Percentiles rank a stretch among this genome's conserved stretches.
Conservation (phyloP, 2,888 invertebrate genomes). For the Caenorhabditis parvicauda region DNA sequence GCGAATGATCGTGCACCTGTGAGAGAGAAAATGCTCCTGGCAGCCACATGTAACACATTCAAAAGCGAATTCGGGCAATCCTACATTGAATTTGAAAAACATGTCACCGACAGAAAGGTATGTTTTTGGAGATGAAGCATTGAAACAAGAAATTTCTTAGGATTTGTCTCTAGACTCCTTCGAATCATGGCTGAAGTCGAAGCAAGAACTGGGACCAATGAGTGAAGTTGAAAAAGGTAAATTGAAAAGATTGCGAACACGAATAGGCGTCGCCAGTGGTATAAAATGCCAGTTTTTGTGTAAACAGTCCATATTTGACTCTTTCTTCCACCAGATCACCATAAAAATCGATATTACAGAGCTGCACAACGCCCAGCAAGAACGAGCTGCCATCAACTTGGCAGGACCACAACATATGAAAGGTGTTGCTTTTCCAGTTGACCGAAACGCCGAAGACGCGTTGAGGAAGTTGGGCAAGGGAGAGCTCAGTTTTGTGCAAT, state of each 20-base stretch:
- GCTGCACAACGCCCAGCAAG: slow-evolving; percentile 41
- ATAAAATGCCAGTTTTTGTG: too few relatives aligned
- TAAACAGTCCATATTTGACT: not conserved
- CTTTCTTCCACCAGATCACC: not conserved
- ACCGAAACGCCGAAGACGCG: slow-evolving; percentile 77
- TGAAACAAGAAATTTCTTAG: slow-evolving; percentile 63
- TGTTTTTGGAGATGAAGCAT: not conserved
- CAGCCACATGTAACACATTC: slow-evolving; percentile 92
- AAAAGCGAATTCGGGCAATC: slow-evolving; percentile 93
- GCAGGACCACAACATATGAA: slow-evolving; percentile 63
- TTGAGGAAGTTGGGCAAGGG: slow-evolving; percentile 76
- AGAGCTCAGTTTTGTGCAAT: slow-evolving; percentile 83
- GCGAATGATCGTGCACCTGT: slow-evolving; percentile 87
- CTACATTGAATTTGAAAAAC: slow-evolving; percentile 88
- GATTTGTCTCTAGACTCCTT: slow-evolving; percentile 83
- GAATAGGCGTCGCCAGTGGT: too few relatives aligned
- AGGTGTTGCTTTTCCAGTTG: slow-evolving; percentile 85
- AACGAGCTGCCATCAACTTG: slow-evolving; percentile 36
- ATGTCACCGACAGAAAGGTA: slow-evolving; percentile 72
- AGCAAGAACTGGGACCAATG: slow-evolving; percentile 83
- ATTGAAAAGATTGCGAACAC: too few relatives aligned
- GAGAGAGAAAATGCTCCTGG: slow-evolving; percentile 90
- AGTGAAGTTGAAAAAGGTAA: slow-evolving; percentile 70
- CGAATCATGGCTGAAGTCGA: slow-evolving; percentile 75
- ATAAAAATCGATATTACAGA: slow-evolving; percentile 15